These are phyloP conservation scores for Ceyx erithaca DNA, from an alignment of 2,797 vertebrate species.

Conservation along the genomic window DNA sequence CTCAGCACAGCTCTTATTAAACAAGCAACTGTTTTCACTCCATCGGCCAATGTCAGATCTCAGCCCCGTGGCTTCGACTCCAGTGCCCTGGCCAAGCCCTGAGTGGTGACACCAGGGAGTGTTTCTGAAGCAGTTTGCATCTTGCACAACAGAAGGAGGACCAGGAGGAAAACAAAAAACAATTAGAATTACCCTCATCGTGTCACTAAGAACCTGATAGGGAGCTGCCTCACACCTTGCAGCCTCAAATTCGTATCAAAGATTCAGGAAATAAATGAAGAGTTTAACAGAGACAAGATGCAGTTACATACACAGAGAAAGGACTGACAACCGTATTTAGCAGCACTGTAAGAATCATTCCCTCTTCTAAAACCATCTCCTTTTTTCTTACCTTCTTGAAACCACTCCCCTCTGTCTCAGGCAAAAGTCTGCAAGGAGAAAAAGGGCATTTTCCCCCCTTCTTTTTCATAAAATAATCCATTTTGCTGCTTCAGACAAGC, in stretches of 20 bases:
- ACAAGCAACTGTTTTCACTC: not conserved
- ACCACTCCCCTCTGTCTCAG: not conserved
- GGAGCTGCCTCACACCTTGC: not conserved
- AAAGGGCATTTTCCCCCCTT: slow-evolving; percentile 23
- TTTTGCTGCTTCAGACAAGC: slow-evolving; percentile 76
- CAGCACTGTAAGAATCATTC: not conserved
- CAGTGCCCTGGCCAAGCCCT: not conserved
- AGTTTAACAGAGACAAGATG: not conserved
- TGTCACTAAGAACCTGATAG: not conserved
- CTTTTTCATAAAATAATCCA: slow-evolving; percentile 73
- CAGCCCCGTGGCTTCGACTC: not conserved
- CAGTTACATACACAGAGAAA: not conserved
- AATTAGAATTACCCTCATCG: too few relatives aligned
- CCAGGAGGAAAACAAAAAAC: not conserved
- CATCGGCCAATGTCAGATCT: not conserved
- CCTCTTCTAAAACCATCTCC: not conserved
- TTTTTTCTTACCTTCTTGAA: not conserved
- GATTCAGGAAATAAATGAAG: not conserved
- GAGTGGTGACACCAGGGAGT: not conserved
- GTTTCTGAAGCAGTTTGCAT: not conserved
- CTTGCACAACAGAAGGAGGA: not conserved
- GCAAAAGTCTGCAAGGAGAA: slow-evolving; percentile 55
- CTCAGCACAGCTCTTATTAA: not conserved
- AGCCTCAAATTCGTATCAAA: not conserved
- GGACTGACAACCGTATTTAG: not conserved